Evolutionary conservation across 2,888 invertebrate species (phyloP).

Genomic region (Heliconius erato): DNA sequence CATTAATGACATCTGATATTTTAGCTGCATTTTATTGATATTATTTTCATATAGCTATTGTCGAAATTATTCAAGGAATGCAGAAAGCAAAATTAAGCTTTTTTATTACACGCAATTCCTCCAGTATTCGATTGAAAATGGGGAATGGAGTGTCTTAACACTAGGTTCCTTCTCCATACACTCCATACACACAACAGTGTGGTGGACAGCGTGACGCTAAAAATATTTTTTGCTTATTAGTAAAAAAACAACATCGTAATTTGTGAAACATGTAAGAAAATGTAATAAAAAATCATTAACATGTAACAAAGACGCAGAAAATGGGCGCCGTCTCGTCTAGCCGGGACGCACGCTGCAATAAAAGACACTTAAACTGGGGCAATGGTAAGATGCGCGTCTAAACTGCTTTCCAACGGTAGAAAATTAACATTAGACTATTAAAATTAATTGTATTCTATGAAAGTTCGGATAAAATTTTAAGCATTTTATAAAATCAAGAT

Average conservation of each 20-base stretch:
- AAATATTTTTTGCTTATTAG: neutral
- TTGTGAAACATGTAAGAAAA: neutral
- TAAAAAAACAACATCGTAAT: neutral
- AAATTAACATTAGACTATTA: neutral
- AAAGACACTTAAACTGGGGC: conserved; percentile 38
- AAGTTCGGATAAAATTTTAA: neutral
- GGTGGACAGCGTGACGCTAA: no score
- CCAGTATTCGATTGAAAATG: no score
- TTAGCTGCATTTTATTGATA: neutral
- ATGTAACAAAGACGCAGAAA: conserved; percentile 8
- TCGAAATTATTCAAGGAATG: neutral
- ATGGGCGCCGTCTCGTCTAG: conserved; percentile 33
- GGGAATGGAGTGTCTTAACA: no score
- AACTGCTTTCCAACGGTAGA: conserved; percentile 35
- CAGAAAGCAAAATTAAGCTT: neutral
- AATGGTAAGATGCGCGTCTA: conserved; percentile 38
- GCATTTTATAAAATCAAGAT: neutral
- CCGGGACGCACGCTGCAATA: conserved; percentile 35
- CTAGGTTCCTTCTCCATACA: no score
- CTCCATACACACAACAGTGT: no score
- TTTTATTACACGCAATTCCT: neutral
- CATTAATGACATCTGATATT: neutral
- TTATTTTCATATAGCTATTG: neutral
- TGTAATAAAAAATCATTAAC: conserved; percentile 16
- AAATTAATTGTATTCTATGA: conserved; percentile 9